A percentile compares a stretch with the other conserved stretches of the same genome.
phyloP scores from a whole-genome alignment of 2,113 vertebrate species.

The Solea senegalensis region DNA sequence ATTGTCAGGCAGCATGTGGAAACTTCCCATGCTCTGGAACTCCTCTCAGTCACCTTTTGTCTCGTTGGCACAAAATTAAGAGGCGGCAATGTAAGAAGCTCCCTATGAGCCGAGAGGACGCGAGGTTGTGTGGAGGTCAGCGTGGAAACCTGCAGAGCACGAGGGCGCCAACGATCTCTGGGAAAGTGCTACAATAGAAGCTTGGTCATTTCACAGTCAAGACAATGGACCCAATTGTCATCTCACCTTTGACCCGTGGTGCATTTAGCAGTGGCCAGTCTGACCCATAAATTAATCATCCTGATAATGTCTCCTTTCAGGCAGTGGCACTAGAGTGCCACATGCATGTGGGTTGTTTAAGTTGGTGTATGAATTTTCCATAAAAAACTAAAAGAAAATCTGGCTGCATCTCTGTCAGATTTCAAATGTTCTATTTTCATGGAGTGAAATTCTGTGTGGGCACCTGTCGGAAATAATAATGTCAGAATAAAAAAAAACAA shows the following conservation, averaged over 20 bases:
- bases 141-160: constrained; percentile 64
- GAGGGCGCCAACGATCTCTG: constrained; percentile 67
- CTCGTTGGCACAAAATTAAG: constrained; percentile 58
- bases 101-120: constrained; percentile 45
- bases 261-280: constrained; percentile 43
- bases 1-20: constrained; percentile 47
- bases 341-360: constrained; percentile 46
- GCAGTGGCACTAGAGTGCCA: constrained; percentile 3
- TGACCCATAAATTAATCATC: constrained; percentile 42
- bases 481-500: background rate
- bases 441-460: background rate
- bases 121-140: constrained; percentile 75
- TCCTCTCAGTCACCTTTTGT: constrained; percentile 61
- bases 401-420: background rate
- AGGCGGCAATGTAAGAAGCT: constrained; percentile 56
- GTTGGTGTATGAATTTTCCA: constrained; percentile 1
- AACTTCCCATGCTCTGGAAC: constrained; percentile 57
- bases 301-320: constrained; percentile 37
- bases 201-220: constrained; percentile 50
- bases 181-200: constrained; percentile 61
- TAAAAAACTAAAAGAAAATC: background rate
- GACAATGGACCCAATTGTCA: constrained; percentile 66
- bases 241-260: constrained; percentile 61
- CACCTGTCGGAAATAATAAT: constrained; percentile 13
- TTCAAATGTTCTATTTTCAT: background rate